Evolutionary conservation across 2,888 invertebrate genomes (phyloP), one percentile per base, ranked within the genome.

Genomic region (Sericinus montela): DNA sequence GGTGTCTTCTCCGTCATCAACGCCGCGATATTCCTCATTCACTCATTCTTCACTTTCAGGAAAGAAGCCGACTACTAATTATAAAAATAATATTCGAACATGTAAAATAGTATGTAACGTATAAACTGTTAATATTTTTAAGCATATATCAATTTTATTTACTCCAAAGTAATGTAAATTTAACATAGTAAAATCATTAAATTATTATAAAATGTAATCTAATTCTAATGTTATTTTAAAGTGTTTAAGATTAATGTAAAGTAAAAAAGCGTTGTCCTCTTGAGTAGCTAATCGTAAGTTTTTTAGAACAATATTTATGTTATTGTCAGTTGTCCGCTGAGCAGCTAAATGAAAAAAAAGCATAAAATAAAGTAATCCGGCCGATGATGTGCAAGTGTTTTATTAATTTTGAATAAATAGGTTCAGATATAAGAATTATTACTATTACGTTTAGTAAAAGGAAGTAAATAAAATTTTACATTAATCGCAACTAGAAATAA

Each of bases 1-100:
- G 91, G 92, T 19, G 89, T 93, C 29, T 92, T 93, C 61, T 89
- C 93, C 8, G 89, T 92, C 53, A 68, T 92, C 45, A 90, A 92
- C 62, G 91, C 91, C 0, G 72, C 83, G 0, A 88, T 92, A 9
- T 93, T 93, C 69, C 81, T 91, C 39, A 66, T 90, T 9, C 94
- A 94, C 65, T 90, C 92, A 25, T 85, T 91, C 65, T 73, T 93
- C 45, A 92, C 92, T 1, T 90, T 92, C 64, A 90, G 82, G 65
- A 81, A 84, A 60, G 88, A 90, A 53, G 82, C 89, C 29, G 90
- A 90, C 54, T 90, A 90, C 60, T 90, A 76, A 78, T 14, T 37
- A 40, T 29, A 36, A 10, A 1, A 11, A n/a, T 39, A 39, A 39
- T 0, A 1, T 46, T 39, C 38, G 23, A 15, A 19, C n/a, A 40